Conservation (phyloP, 2,888 invertebrate species). For the Aphodius granarius region DNA sequence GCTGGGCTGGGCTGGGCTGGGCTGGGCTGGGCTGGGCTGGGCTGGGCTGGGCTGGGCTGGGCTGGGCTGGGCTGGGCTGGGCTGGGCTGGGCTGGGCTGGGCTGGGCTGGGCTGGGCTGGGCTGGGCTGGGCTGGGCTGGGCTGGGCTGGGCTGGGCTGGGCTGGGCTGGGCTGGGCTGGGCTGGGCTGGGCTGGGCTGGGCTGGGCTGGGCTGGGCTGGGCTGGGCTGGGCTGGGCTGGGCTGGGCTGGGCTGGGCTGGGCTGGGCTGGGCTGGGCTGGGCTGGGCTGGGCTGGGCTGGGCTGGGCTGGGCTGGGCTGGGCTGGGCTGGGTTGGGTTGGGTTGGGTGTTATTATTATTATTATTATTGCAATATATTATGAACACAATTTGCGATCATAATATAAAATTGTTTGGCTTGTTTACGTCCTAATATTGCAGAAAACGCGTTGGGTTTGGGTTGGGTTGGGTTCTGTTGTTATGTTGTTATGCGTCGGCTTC, state of each 20-base stretch:
- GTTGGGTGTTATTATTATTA: no score
- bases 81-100: conserved; percentile 19
- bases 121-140: conserved; percentile 16
- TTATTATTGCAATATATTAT: no score
- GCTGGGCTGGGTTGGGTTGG: not conserved
- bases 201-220: conserved; percentile 17
- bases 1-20: not conserved
- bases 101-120: conserved; percentile 22
- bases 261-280: conserved; percentile 1
- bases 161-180: conserved; percentile 19
- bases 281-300: not conserved
- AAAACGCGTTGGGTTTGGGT: no score
- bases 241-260: conserved; percentile 14
- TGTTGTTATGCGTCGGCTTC: conserved; percentile 25
- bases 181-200: conserved; percentile 16
- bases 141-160: conserved; percentile 16
- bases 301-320: not conserved
- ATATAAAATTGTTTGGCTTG: no score
- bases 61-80: conserved; percentile 19
- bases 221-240: conserved; percentile 12
- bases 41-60: conserved; percentile 19
- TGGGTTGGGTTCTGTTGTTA: conserved; percentile 28
- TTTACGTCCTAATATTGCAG: no score
- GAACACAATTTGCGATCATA: no score
- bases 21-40: conserved; percentile 21